Base-by-base conservation (phyloP, 2,797 vertebrate species). In the Sebastes umbrosus region DNA sequence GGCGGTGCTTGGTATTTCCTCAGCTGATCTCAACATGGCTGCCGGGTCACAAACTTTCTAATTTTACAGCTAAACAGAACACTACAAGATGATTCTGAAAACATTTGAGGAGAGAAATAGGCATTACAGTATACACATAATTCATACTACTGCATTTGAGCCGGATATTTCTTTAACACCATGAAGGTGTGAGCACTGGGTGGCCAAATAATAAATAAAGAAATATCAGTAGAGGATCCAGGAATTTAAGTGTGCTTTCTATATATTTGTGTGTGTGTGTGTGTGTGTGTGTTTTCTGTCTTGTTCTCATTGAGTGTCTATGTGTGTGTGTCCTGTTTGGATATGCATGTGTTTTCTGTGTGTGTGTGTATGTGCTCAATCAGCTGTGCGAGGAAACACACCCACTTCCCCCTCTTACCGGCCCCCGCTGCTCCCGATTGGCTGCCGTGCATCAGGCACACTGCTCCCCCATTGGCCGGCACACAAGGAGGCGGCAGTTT, bases 401-500 rank as follows among this genome's bases (percentile, higher is more conserved):
- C 75, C 83, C 76, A 67, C 80, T 62, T 69, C 75, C 7, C 27
- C 59, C 22, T 46, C 74, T 29, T 59, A 27, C 72, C 13, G 22
- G 46, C 65, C 57, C 74, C 5, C n/a, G 34, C 75, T 60, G 52
- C 50, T 60, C n/a, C 74, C 4, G 69, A 96, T 96, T 95, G 95
- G 96, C 46, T 73, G 5, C 69, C 8, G 1, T 1, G 16, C 20
- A 2, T 79, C 74, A 83, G 92, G 63, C 88, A 88, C 57, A 1
- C 27, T 0, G 75, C 24, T 3, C 50, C 43, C n/a, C 67, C 75
- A 96, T 96, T 96, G 96, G 95, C 79, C 25, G 32, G 43, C 46
- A 0, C 32, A 27, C 14, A 2, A 67, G 84, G 84, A 84, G 89
- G 83, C 52, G 63, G 80, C 39, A 54, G 84, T 89, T 88, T 88